Percentiles rank a stretch among this genome's conserved stretches.
Conservation (phyloP, 2,113 vertebrate species). For the Rafetus swinhoei region DNA sequence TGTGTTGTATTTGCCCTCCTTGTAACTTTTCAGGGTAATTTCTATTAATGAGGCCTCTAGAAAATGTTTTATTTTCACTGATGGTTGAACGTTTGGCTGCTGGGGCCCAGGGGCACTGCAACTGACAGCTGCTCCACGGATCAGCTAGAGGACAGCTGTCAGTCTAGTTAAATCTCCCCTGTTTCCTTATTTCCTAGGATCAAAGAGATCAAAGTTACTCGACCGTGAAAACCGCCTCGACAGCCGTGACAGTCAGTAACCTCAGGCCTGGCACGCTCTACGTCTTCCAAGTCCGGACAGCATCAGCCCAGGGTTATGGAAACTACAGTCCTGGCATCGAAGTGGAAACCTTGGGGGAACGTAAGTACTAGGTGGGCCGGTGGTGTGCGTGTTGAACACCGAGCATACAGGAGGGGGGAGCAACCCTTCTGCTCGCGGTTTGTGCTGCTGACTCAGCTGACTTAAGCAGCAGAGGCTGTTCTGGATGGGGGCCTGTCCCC, state of each 20-base stretch:
- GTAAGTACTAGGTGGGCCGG: slow-evolving; percentile 78
- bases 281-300: slow-evolving; percentile 91
- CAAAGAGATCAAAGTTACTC: slow-evolving; percentile 95
- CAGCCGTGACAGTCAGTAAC: slow-evolving; percentile 91
- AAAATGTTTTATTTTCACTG: background rate
- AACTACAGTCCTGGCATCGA: slow-evolving; percentile 90
- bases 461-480: background rate
- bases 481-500: background rate
- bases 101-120: background rate
- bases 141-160: fast-evolving
- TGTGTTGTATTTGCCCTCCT: background rate
- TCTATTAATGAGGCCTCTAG: background rate
- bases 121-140: fast-evolving
- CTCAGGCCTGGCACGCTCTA: slow-evolving; percentile 94
- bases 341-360: slow-evolving; percentile 91
- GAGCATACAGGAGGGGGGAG: fast-evolving
- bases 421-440: background rate
- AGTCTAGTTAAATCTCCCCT: background rate
- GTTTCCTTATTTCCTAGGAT: slow-evolving; percentile 79
- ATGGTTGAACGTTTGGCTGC: background rate
- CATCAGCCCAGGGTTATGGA: slow-evolving; percentile 85
- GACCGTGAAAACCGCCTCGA: slow-evolving; percentile 90
- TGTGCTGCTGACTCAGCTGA: background rate
- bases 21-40: background rate
- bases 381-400: fast-evolving